Evolutionary conservation across 2,888 invertebrate genomes (phyloP).

Genomic region (Gymnoscelis rufifasciata): DNA sequence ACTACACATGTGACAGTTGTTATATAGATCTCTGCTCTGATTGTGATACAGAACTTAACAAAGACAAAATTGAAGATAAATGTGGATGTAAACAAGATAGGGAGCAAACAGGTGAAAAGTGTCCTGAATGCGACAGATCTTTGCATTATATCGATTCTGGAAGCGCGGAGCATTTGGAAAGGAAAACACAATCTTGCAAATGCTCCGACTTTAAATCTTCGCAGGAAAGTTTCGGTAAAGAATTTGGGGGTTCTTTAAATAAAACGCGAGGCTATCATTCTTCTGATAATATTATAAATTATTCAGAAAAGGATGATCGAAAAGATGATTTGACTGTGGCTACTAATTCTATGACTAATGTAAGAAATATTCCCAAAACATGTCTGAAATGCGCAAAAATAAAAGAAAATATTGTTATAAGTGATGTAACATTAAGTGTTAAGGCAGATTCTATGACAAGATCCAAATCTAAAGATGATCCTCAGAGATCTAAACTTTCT

Average conservation of each 20-base stretch:
- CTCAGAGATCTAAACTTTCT: conserved; percentile 66
- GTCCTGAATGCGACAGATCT: conserved; percentile 64
- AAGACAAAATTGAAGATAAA: conserved; percentile 51
- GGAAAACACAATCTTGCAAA: conserved; percentile 57
- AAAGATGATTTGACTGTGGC: conserved; percentile 60
- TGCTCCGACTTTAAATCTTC: conserved; percentile 71
- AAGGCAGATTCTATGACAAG: conserved; percentile 62
- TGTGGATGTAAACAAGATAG: conserved; percentile 50
- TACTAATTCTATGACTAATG: conserved; percentile 53
- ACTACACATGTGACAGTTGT: conserved; percentile 68
- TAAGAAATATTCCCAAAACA: conserved; percentile 62
- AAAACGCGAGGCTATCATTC: conserved; percentile 71
- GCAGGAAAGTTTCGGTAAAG: conserved; percentile 69
- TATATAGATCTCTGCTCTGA: conserved; percentile 69
- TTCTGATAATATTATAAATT: conserved; percentile 67
- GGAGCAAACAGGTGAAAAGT: conserved; percentile 51
- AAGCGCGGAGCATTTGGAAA: conserved; percentile 60
- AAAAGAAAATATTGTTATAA: conserved; percentile 70
- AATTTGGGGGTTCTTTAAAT: conserved; percentile 50
- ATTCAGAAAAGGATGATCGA: conserved; percentile 54
- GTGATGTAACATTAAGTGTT: conserved; percentile 46
- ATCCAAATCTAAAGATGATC: conserved; percentile 74
- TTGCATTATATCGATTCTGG: conserved; percentile 68
- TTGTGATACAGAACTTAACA: conserved; percentile 59
- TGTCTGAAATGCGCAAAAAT: conserved; percentile 74